Evolutionary conservation across 2,888 invertebrate genomes (phyloP).

Genomic region (Plagiodera versicolora): DNA sequence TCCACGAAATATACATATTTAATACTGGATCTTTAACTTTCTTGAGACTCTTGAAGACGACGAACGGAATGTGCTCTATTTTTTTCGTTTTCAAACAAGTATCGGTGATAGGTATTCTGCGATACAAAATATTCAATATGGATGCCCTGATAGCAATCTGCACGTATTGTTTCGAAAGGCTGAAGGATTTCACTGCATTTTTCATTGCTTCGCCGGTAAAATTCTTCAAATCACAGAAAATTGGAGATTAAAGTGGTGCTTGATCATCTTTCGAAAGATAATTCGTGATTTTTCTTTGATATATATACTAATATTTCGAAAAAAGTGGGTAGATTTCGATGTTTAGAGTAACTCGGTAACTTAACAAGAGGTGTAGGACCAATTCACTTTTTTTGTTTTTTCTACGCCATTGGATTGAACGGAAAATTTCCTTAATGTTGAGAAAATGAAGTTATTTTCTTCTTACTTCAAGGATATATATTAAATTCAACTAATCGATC

Average conservation of each 20-base stretch:
- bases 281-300: too few relatives aligned
- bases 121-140: constrained; percentile 26
- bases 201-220: constrained; percentile 13
- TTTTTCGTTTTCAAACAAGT: constrained; percentile 15
- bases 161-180: constrained; percentile 21
- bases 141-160: constrained; percentile 17
- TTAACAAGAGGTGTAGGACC: too few relatives aligned
- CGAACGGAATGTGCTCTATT: constrained; percentile 15
- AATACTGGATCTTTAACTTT: constrained; percentile 16
- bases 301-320: too few relatives aligned
- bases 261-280: too few relatives aligned
- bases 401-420: too few relatives aligned
- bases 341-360: too few relatives aligned
- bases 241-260: neutral
- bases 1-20: constrained; percentile 13
- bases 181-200: constrained; percentile 17
- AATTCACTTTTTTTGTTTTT: too few relatives aligned
- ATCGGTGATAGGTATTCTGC: constrained; percentile 16
- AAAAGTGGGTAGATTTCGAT: too few relatives aligned
- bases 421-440: too few relatives aligned
- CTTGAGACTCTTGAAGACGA: constrained; percentile 16
- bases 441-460: too few relatives aligned
- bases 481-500: too few relatives aligned
- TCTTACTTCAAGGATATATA: too few relatives aligned
- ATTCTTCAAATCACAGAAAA: constrained; percentile 14